Evolutionary conservation across 1,140 invertebrate genomes (phyloP).

Genomic region (Sogatella furcifera): DNA sequence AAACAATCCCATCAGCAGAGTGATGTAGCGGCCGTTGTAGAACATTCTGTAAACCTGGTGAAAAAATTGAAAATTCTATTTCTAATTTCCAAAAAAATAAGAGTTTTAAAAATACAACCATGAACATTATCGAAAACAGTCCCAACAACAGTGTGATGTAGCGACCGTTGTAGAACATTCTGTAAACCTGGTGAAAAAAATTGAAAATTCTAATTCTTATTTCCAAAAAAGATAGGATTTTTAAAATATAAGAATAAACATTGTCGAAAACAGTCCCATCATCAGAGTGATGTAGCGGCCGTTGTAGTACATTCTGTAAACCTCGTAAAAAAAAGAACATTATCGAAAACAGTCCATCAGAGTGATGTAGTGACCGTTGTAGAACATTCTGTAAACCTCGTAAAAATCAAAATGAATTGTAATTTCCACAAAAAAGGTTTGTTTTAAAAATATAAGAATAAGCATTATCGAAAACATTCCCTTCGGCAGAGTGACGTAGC

Average conservation of each 20-base stretch:
- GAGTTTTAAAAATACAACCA: too few species aligned
- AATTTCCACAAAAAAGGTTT: too few species aligned
- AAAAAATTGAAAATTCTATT: too few species aligned
- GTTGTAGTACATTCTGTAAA: conserved; percentile 54
- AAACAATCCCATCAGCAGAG: conserved; percentile 63
- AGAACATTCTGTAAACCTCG: conserved; percentile 45
- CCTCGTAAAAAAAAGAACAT: too few species aligned
- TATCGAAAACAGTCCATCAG: conserved; percentile 43
- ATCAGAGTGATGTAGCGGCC: conserved; percentile 76
- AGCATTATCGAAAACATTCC: conserved; percentile 36
- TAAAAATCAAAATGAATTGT: too few species aligned
- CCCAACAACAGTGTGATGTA: conserved; percentile 85
- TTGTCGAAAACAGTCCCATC: conserved; percentile 50
- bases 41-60: conserved; percentile 40
- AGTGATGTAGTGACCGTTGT: conserved; percentile 74
- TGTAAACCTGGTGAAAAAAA: too few species aligned
- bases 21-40: conserved; percentile 75
- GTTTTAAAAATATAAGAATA: too few species aligned
- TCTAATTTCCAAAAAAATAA: too few species aligned
- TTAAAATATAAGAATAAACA: too few species aligned
- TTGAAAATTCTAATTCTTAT: too few species aligned
- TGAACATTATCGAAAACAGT: conserved; percentile 9
- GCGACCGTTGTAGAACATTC: conserved; percentile 68
- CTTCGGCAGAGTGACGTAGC: conserved; percentile 81
- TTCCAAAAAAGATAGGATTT: too few species aligned